Evolutionary conservation across 1,140 invertebrate genomes (phyloP), one percentile per base, ranked within the genome.

Genomic region (Delia radicum): DNA sequence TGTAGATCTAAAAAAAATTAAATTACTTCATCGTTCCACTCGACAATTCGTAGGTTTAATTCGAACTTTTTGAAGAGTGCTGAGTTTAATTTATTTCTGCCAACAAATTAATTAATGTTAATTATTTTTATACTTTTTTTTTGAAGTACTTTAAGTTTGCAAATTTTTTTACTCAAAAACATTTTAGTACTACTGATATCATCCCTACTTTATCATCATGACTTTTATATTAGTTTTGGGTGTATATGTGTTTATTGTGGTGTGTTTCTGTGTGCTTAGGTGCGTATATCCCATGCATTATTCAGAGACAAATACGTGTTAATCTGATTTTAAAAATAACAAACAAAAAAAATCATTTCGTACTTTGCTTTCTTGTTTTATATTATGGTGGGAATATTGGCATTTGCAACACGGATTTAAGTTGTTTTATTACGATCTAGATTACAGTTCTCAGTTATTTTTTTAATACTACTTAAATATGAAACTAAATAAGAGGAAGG

Each of bases 341-440:
- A 37, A 46, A 28, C 71, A 24, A 28, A 28, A 12, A 46, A n/a
- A 24, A 46, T 72, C 42, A 6, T 73, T 73, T 42, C 46, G 7
- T 26, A 37, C 71, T 26, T 73, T 55, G 46, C 7, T 72, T 18
- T 55, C 46, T 73, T 73, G 2, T 42, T 73, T 83, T 83, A 83
- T 83, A 82, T 82, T n/a, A n/a, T 83, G 82, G 82, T 83, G 82
- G 82, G 82, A 83, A 83, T 74, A 78, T 78, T 77, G 81, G 81
- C 82, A 83, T 80, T 83, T 81, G 80, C 24, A 63, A 6, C 12
- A 27, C 3, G 71, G 21, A 33, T 69, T 31, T 69, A 3, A 29
- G 65, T 69, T 31, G 29, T 24, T 33, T 26, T 67, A 18, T 67
- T 29, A 29, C 26, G 63, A 67, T 29, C 29, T 67, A 28, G 63